Evolutionary conservation across 2,797 vertebrate genomes (phyloP).

Genomic region (Sebastes oblongus): DNA sequence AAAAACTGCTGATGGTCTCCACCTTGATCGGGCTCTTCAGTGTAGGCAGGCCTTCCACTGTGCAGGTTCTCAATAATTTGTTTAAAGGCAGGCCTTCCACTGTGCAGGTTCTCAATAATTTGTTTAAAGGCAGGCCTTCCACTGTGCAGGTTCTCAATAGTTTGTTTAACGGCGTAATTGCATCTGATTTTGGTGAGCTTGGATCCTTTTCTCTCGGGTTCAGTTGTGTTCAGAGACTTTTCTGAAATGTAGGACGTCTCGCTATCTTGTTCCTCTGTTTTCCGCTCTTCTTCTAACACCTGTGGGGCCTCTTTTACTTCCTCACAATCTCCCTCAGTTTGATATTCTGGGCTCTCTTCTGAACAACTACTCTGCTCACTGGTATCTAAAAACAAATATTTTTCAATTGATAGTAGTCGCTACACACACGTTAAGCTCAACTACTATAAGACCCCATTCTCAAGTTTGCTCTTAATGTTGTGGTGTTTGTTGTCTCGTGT

Average conservation of each 20-base stretch:
- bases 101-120: conserved; percentile 74
- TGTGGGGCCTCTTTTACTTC: not conserved
- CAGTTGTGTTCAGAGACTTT: not conserved
- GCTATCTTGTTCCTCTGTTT: not conserved
- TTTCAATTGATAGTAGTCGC: not conserved
- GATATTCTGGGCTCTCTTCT: conserved; percentile 4
- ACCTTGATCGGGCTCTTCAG: not conserved
- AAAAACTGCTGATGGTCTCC: not conserved
- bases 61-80: too few relatives aligned
- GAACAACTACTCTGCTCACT: not conserved
- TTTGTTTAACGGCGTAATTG: conserved; percentile 61
- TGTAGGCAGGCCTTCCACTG: conserved; percentile 28
- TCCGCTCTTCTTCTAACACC: not conserved
- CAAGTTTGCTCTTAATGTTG: not conserved
- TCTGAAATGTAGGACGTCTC: not conserved
- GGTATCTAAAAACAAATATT: conserved; percentile 11
- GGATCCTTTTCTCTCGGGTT: not conserved
- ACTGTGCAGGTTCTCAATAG: conserved; percentile 73
- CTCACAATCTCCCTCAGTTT: not conserved
- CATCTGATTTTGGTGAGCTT: conserved; percentile 27
- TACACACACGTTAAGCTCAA: not conserved
- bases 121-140: conserved; percentile 71
- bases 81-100: conserved; percentile 44
- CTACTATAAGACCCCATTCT: not conserved
- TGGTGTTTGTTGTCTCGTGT: not conserved